Evolutionary conservation across 2,113 vertebrate genomes (phyloP), one percentile per base, ranked within the genome.

Genomic region (Cephalopterus ornatus): DNA sequence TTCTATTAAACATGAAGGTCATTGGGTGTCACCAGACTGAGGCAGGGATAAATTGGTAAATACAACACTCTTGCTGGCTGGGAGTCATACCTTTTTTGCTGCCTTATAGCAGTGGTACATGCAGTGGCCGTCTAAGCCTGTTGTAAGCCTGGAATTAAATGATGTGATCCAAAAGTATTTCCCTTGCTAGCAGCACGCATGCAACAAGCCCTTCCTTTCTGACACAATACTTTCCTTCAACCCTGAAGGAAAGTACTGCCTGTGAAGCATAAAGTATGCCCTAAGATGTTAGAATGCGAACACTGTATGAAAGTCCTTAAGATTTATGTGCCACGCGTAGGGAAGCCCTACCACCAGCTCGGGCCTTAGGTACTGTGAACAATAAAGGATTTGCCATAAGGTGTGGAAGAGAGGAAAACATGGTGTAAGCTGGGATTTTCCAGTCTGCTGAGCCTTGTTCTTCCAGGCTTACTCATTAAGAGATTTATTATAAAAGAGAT

Each of bases 111-210:
- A 72, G 24, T 24, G 8, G 21, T 42, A 1, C 23, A 32, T 37
- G 33, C 42, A 70, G 46, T 44, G n/a, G 39, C 35, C n/a, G 55
- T 33, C 74, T 88, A 66, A 95, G 55, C 53, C 58, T 73, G 35
- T 46, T 78, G 62, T 88, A 88, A 93, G 33, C 61, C 67, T 52
- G 83, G 72, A 86, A 79, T 92, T 92, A 73, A 94, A 65, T 35
- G 0, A 22, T 41, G 12, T 52, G 63, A 56, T 80, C 47, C 2
- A 0, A 14, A 53, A 49, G n/a, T 66, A 20, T 58, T 76, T 50
- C 7, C 39, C 44, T 8, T 9, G 2, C 32, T 58, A 8, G 19
- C 9, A 28, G 35, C 49, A 79, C 0, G 0, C 37, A 11, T 23
- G 14, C 35, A 86, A 5, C 30, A 56, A 92, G 35, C 39, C 37